These are phyloP conservation scores for Bombus terrestris DNA, from an alignment of 1,140 invertebrate species.

Conservation along the genomic window DNA sequence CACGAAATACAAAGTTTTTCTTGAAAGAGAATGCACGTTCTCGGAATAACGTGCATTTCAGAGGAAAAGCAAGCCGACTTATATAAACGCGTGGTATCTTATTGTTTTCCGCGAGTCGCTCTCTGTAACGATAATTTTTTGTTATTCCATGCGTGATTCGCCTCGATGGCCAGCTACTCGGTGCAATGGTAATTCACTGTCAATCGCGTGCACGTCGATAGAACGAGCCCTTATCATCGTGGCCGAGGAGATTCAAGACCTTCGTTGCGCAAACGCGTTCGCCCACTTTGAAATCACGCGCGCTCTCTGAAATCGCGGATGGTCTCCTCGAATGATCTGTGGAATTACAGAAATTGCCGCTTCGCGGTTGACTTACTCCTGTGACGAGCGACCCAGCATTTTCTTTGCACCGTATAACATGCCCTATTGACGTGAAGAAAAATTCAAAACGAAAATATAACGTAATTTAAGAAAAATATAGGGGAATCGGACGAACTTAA, in stretches of 20 bases:
- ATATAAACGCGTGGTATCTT: background rate
- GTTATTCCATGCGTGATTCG: slow-evolving; percentile 3
- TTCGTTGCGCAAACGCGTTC: slow-evolving; percentile 43
- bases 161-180: background rate
- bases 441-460: background rate
- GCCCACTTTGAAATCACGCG: background rate
- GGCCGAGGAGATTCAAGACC: background rate
- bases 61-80: background rate
- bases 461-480: too few species aligned
- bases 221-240: slow-evolving; percentile 36
- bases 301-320: slow-evolving; percentile 33
- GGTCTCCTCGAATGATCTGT: slow-evolving; percentile 28
- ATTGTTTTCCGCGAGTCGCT: slow-evolving; percentile 18
- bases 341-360: slow-evolving; percentile 62
- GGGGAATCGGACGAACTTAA: background rate
- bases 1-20: background rate
- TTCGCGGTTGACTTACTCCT: slow-evolving; percentile 63
- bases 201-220: slow-evolving; percentile 38
- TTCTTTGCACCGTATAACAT: slow-evolving; percentile 50
- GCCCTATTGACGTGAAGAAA: background rate
- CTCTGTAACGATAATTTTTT: slow-evolving; percentile 19
- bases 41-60: background rate
- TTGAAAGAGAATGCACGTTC: background rate
- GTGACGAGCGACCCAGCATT: slow-evolving; percentile 34
- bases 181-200: slow-evolving; percentile 23